Percentiles rank a stretch among this genome's conserved stretches.
These are phyloP conservation scores for Cyphomyrus plagiostoma DNA, from an alignment of 2,113 vertebrate genomes.

Conservation along the genomic window DNA sequence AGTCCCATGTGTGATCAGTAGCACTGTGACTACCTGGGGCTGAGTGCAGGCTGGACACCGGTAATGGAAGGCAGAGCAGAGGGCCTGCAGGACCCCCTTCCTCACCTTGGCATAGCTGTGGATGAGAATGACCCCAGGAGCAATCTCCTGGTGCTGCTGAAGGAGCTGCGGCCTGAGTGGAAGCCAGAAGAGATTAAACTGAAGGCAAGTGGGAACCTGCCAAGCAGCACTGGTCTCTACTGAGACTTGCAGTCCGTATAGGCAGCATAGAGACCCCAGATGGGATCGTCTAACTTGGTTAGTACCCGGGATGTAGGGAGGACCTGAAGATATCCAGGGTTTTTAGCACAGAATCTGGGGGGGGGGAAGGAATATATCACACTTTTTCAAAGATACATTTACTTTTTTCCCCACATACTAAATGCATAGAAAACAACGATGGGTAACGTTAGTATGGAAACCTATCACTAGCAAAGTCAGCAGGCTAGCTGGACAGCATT, in stretches of 20 bases:
- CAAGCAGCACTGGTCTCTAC: neutral
- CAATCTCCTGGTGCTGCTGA: conserved; percentile 53
- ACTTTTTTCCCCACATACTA: neutral
- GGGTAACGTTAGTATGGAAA: neutral
- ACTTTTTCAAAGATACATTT: neutral
- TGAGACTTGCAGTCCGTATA: neutral
- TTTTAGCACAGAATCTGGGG: neutral
- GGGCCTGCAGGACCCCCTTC: conserved; percentile 20
- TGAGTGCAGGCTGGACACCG: neutral
- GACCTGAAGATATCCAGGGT: neutral
- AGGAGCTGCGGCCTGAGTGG: conserved; percentile 56
- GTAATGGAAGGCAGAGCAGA: conserved; percentile 32
- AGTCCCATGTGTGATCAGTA: neutral
- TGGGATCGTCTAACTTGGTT: neutral
- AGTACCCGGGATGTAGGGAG: neutral
- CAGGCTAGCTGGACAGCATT: neutral
- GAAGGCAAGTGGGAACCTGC: conserved; percentile 48
- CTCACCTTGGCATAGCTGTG: conserved; percentile 51
- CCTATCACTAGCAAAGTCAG: neutral
- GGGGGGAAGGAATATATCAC: too few species aligned
- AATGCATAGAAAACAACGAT: neutral
- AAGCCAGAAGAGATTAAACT: conserved; percentile 52
- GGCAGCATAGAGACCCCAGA: neutral
- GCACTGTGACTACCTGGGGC: neutral
- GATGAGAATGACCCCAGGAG: conserved; percentile 42